Evolutionary conservation across 2,113 vertebrate species (phyloP), one percentile per base, ranked within the genome.

Genomic region (Carollia perspicillata): DNA sequence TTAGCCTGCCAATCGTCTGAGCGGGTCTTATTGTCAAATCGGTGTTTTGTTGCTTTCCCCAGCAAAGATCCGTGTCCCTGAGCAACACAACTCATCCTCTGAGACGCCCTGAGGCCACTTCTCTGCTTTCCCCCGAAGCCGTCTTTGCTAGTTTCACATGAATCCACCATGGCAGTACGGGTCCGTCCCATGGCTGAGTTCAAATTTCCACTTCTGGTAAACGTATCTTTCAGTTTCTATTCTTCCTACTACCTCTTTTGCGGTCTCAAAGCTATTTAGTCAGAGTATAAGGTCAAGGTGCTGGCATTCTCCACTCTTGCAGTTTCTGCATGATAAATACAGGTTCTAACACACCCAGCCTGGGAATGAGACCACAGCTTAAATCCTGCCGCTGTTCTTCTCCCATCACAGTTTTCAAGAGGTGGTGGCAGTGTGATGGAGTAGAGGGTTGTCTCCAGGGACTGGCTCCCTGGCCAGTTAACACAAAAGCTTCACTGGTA

Each of bases 201-300:
- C 53, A 79, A n/a, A 78, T 88, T 84, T 72, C 53, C 16, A 22
- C 55, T 80, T 63, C 26, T 92, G 33, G 17, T 33, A 49, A 92
- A 44, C 5, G 65, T 14, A 12, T 51, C 66, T 86, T 79, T 92
- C 1, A 18, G 17, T 87, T 92, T 86, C 74, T 71, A 2, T 87
- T n/a, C 30, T 94, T 79, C 28, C 26, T 42, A 6, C n/a, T 69
- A 7, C 63, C 33, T 44, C 18, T 77, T 84, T 40, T 72, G 23
- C 60, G 23, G 22, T 44, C 58, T 83, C 53, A 42, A 18, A 42
- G 51, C 42, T 72, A 17, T 33, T 81, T 72, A 72, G 60, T 47
- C 65, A 74, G 8, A 65, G 30, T 12, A 1, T 75, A 90, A 79
- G 30, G 71, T 72, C 26, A 60, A 16, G 28, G 51, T 65, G 9